Base-by-base conservation (phyloP, 2,888 invertebrate genomes). In the Aleiodes leptofemur region DNA sequence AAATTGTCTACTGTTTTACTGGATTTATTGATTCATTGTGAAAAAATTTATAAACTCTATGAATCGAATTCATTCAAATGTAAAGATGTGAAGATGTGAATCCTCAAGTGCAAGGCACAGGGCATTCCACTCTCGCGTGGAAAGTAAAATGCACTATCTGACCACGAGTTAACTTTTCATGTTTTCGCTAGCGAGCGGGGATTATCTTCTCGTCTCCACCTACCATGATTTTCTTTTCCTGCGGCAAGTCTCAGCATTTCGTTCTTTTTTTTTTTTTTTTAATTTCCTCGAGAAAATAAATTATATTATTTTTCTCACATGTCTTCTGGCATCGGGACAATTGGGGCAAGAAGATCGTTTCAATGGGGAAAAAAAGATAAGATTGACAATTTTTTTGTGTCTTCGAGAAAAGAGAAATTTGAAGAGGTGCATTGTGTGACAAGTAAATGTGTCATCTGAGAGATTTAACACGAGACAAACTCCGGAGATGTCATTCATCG, bases 91-190 rank as follows among this genome's bases (percentile, higher is more conserved):
- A 43, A 61, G 38, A 61, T 38, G 38, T 61, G 16, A 61, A 61
- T 43, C 9, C 43, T 23, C 43, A 64, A 64, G 64, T 48, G 48
- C 14, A 64, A 43, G 14, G 34, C 4, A 64, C 48, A 16, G 14
- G n/a, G 34, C 66, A 57, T 74, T 66, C 73, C 69, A 76, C 69
- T 75, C 73, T 78, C 75, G 55, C 48, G 75, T 78, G 76, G 76
- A 79, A 78, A 79, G 76, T 76, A 71, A 23, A 69, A 16, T 43
- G 31, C 11, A 53, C 50, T 59, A 23, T 69, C 38, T 48, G 57
- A 38, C 48, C 71, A 59, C 48, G 71, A 64, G 61, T 61, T 55
- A 56, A 16, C 56, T 56, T 71, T 71, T 59, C 71, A 71, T 48
- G 59, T 71, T 64, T 64, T 64, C 64, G 59, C 59, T 57, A 9